Evolutionary conservation across 2,113 vertebrate genomes (phyloP).

Genomic region (Arizona elegans): DNA sequence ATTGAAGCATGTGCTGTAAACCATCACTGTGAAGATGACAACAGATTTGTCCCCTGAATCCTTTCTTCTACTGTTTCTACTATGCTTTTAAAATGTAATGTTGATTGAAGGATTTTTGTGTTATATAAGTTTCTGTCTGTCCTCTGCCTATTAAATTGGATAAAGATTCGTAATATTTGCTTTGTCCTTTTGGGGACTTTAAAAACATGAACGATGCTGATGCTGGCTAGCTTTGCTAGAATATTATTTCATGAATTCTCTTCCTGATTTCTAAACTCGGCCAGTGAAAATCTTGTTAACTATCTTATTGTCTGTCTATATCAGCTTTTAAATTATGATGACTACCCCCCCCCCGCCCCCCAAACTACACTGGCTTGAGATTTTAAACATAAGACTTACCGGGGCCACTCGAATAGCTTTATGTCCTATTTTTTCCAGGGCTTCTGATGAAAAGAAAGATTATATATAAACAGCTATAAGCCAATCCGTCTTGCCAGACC

Average conservation of each 20-base stretch:
- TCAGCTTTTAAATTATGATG: neutral
- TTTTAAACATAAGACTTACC: neutral
- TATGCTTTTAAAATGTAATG: neutral
- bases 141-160: neutral
- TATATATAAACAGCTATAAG: neutral
- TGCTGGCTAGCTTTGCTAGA: neutral
- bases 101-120: neutral
- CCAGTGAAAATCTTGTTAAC: neutral
- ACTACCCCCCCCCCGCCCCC: neutral
- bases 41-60: neutral
- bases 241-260: neutral
- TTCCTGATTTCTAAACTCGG: neutral
- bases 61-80: neutral
- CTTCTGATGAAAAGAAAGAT: neutral
- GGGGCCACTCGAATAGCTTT: neutral
- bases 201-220: neutral
- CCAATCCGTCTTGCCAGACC: neutral
- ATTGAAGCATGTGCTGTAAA: neutral
- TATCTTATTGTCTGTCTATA: neutral
- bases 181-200: neutral
- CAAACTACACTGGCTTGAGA: neutral
- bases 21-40: neutral
- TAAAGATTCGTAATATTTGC: neutral
- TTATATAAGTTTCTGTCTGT: neutral
- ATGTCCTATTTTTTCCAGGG: neutral